phyloP scores from a whole-genome alignment of 1,140 invertebrate species.

The Monochamus saltuarius region DNA sequence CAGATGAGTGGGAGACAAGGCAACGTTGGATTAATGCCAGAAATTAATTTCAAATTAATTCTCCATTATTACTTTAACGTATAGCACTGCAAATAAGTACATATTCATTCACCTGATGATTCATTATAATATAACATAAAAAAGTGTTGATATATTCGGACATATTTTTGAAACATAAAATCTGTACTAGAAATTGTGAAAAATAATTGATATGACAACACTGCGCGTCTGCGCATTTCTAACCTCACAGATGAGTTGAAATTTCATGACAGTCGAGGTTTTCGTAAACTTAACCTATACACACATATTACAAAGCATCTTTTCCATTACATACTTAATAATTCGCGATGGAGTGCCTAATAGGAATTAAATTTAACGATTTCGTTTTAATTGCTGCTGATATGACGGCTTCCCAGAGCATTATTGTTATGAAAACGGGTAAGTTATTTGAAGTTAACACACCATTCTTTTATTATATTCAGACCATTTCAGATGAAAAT shows the following conservation, averaged over 20 bases:
- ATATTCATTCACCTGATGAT: too few species aligned
- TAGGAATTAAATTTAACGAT: constrained; percentile 91
- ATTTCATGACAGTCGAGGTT: constrained; percentile 9
- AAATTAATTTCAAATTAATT: not conserved
- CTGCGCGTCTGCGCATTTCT: not conserved
- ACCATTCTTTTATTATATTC: not conserved
- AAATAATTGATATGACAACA: constrained; percentile 4
- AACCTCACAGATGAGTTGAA: constrained; percentile 16
- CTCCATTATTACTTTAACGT: too few species aligned
- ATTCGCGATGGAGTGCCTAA: constrained; percentile 80
- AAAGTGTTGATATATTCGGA: too few species aligned
- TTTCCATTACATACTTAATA: constrained; percentile 1
- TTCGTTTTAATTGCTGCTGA: constrained; percentile 93
- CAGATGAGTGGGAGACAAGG: not conserved
- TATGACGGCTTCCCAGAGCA: constrained; percentile 82
- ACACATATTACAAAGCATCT: not conserved
- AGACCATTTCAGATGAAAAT: constrained; percentile 78
- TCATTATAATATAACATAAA: too few species aligned
- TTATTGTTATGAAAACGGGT: constrained; percentile 94
- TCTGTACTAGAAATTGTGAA: not conserved
- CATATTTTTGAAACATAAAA: not conserved
- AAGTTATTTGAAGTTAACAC: constrained; percentile 47
- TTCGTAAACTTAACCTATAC: not conserved
- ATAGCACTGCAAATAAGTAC: too few species aligned
- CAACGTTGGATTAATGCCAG: not conserved